Evolutionary conservation across 2,113 vertebrate genomes (phyloP), one percentile per base, ranked within the genome.

Genomic region (Spizaetus ornatus): DNA sequence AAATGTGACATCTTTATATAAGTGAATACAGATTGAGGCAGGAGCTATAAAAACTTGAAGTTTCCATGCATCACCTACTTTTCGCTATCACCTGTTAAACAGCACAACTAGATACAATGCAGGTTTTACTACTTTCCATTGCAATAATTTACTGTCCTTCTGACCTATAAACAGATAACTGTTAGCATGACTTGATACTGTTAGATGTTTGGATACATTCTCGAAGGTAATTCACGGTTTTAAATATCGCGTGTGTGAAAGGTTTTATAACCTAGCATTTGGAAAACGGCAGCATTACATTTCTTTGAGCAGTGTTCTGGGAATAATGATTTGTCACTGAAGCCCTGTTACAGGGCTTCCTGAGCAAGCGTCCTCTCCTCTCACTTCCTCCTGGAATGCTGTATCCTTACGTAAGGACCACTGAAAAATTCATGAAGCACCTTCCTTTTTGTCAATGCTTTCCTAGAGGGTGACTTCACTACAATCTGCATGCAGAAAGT

Each of bases 1-100:
- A 97, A 97, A 95, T 96, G 82, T 97, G 96, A 97, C 93, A 96
- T 97, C 95, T 97, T 98, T 95, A 97, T 97, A 85, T 90, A 95
- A 97, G 92, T 88, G 73, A 95, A 89, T 95, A 92, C 93, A 76
- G 87, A 94, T 94, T 88, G 95, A 93, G 94, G 86, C 93, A 97
- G 58, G 69, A 94, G 79, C 88, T 95, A 82, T 98, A 96, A 98
- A 98, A 94, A 80, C 93, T 71, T 83, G 86, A 95, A 81, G 87
- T 96, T 96, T 95, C 87, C 82, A 77, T 87, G 82, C 94, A 86
- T 97, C 85, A 80, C 84, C 65, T 97, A 9, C 55, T 97, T 97
- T 97, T 94, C 86, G 52, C 80, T 82, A 86, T 95, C 84, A 95
- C 72, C 74, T 94, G 55, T 97, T 98, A 97, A 97, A 91, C 84